A percentile compares a stretch with the other conserved stretches of the same genome.
phyloP scores from a whole-genome alignment of 2,113 vertebrate species.

The Cepphus grylle region DNA sequence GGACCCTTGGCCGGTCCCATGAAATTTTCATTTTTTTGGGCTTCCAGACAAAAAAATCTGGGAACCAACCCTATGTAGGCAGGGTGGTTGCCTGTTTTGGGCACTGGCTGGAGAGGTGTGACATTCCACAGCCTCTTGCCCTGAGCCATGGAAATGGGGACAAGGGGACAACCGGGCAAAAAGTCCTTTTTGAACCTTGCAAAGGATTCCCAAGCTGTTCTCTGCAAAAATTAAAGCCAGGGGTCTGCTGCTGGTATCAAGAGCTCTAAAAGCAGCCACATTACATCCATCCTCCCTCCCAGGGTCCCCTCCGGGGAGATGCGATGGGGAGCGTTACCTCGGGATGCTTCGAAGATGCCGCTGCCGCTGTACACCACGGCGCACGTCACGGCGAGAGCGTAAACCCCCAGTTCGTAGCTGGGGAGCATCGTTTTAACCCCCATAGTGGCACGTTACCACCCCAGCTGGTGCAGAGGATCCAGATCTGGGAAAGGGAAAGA shows the following conservation, averaged over 20 bases:
- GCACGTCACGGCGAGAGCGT: constrained; percentile 81
- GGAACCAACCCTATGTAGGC: fast-evolving
- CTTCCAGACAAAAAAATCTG: neutral
- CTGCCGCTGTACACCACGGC: constrained; percentile 84
- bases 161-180: neutral
- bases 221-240: neutral
- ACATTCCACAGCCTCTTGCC: neutral
- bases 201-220: neutral
- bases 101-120: neutral
- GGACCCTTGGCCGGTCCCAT: fast-evolving
- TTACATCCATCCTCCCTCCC: neutral
- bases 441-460: constrained; percentile 70
- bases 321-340: constrained; percentile 66
- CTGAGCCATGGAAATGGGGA: neutral
- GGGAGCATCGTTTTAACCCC: constrained; percentile 87
- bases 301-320: too few species aligned
- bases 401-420: constrained; percentile 86
- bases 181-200: neutral
- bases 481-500: neutral
- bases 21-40: neutral
- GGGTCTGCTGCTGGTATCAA: fast-evolving
- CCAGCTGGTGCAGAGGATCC: fast-evolving
- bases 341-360: constrained; percentile 88
- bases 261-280: neutral
- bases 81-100: neutral